Evolutionary conservation across 2,797 vertebrate genomes (phyloP).

Genomic region (Ctenochaetus hawaiiensis): DNA sequence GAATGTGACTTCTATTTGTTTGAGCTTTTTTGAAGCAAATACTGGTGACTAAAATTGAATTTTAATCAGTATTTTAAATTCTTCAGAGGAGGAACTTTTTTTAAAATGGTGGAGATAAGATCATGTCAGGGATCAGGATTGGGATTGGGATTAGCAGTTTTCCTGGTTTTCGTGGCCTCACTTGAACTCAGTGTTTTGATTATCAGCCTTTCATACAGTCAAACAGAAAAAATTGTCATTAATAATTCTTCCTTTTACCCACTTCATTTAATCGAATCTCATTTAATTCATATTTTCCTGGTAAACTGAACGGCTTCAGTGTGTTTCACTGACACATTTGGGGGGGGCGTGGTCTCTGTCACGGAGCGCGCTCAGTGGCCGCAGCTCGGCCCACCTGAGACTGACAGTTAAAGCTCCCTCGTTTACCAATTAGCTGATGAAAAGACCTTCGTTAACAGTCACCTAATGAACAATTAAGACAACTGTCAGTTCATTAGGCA

Average conservation of each 20-base stretch:
- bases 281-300: background rate
- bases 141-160: no score
- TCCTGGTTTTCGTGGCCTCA: no score
- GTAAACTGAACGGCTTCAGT: background rate
- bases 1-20: background rate
- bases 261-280: background rate
- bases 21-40: no score
- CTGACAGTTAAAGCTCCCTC: conserved; percentile 7
- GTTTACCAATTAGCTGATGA: conserved; percentile 41
- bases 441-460: conserved; percentile 14
- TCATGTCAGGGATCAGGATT: no score
- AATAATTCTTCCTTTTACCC: background rate
- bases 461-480: conserved; percentile 26
- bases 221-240: background rate
- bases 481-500: conserved; percentile 32
- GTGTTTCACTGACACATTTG: background rate
- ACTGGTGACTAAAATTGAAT: no score
- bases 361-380: conserved; percentile 3
- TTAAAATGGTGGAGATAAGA: no score
- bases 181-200: background rate
- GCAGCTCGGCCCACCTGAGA: background rate
- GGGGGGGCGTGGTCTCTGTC: background rate
- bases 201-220: background rate
- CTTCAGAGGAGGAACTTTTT: no score
- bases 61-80: no score